Base-by-base conservation (phyloP, 2,888 invertebrate species). In the Eupithecia tripunctaria region DNA sequence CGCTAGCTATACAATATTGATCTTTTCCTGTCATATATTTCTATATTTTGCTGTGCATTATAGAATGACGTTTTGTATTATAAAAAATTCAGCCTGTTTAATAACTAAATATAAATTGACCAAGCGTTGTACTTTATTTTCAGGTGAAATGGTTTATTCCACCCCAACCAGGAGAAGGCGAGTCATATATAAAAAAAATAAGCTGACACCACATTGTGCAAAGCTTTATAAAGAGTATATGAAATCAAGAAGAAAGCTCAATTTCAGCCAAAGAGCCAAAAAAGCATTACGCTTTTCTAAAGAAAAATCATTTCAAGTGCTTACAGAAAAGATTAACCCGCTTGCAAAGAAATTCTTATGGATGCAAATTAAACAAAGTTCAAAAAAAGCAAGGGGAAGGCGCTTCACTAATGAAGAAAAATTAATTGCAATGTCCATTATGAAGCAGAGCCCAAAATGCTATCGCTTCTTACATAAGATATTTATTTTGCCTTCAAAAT, bases 401-500 rank as follows among this genome's bases (percentile, higher is more conserved):
- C 63, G 63, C 5, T 63, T 63, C 21, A 32, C 63, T n/a, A 3
- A 36, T n/a, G 43, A 72, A 32, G 68, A 72, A 47, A 72, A 72
- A 38, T 68, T 0, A 68, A n/a, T n/a, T n/a, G n/a, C n/a, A n/a
- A n/a, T 72, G 21, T 68, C 68, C 10, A 70, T 73, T 18, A 62
- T 70, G 51, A 73, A 70, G 32, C 73, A 73, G 67, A 67, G 69
- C 25, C 73, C 63, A 15, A 70, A 64, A 36, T 63, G 67, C 38
- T 73, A 73, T 29, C 43, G 64, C 36, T 70, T 70, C 59, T n/a
- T 68, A 14, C 18, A 41, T 3, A 70, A 41, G 64, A 64, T 68
- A 14, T 72, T 72, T 41, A 72, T 72, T 10, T 15, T 70, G 21
- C 67, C 65, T 5, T 43, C n/a, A n/a, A 47, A 56, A 25, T 32